Base-by-base conservation (phyloP, 2,888 invertebrate genomes). In the Gnatocerus cornutus region DNA sequence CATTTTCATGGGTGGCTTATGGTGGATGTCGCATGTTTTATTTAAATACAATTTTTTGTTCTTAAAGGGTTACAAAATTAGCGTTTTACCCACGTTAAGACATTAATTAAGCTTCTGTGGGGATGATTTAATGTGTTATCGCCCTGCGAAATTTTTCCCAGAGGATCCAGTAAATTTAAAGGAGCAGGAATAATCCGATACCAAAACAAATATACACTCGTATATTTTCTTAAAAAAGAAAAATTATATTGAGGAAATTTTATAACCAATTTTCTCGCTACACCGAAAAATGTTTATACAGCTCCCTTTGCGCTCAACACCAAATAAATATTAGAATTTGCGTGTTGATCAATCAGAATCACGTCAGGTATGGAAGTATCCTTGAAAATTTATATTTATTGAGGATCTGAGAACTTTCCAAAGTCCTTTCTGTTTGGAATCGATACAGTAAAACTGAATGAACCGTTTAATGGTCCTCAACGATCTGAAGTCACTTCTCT, bases 391-490 rank as follows among this genome's bases (percentile, higher is more conserved):
- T 46, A 46, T 59, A 46, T 59, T 59, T 59, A 59, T 46, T 45
- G 59, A 29, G 59, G 45, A 30, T 59, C 41, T 59, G 45, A 59
- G 29, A 59, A 45, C 45, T 59, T 46, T 29, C 43, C 14, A 13
- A 27, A 30, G 29, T 14, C 14, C 59, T 46, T 46, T 59, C 45
- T 30, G 29, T 33, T 59, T 29, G 27, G 21, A 45, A 59, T 59
- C 59, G 59, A 46, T 59, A 46, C 59, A 59, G 59, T 59, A 45
- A 59, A 59, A 59, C 43, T 59, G 59, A 59, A 59, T 59, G 59
- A 59, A 59, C 59, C 45, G 59, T 59, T 59, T 59, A 59, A 59
- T 59, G 45, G 46, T 12, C 43, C 59, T 59, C 56, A 43, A 55
- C 55, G 55, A 33, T 14, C 39, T 27, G 56, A 16, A 59, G 59